These are phyloP conservation scores for Marmota flaviventris DNA, from an alignment of 2,113 vertebrate genomes.

Conservation along the genomic window DNA sequence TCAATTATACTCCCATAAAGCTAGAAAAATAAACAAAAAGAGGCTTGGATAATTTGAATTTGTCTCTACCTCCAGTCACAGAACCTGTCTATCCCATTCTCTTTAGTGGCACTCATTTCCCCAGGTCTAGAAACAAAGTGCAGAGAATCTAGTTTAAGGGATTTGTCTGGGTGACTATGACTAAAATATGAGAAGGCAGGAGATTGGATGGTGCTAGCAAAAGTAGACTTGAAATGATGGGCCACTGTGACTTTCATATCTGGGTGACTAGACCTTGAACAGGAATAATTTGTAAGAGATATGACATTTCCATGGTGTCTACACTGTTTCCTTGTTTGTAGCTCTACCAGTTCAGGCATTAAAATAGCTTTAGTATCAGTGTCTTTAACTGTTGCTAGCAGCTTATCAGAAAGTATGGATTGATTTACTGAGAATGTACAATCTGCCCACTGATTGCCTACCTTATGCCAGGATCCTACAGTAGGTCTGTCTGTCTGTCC, in stretches of 20 bases:
- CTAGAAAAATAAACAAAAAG: neutral
- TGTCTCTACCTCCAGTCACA: neutral
- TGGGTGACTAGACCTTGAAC: constrained; percentile 26
- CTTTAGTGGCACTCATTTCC: neutral
- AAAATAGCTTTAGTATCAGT: constrained; percentile 33
- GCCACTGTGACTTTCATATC: constrained; percentile 15
- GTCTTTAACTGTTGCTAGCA: constrained; percentile 48
- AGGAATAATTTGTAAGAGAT: constrained; percentile 36
- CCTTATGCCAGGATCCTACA: neutral
- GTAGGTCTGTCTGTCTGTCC: neutral
- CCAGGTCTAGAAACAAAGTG: constrained; percentile 30
- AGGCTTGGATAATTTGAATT: constrained; percentile 29
- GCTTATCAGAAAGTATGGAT: neutral
- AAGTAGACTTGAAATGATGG: constrained; percentile 47
- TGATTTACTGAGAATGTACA: constrained; percentile 16
- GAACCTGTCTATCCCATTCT: constrained; percentile 31
- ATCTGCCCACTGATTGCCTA: neutral
- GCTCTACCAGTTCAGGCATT: constrained; percentile 32
- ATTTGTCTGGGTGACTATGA: constrained; percentile 37
- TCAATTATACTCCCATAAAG: neutral
- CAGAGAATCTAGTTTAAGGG: neutral
- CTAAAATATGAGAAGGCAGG: constrained; percentile 33
- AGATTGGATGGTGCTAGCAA: neutral
- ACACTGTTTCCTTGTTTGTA: constrained; percentile 50
- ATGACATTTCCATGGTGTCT: neutral